Conservation (phyloP, 2,888 invertebrate species). For the Drosophila picticornis region DNA sequence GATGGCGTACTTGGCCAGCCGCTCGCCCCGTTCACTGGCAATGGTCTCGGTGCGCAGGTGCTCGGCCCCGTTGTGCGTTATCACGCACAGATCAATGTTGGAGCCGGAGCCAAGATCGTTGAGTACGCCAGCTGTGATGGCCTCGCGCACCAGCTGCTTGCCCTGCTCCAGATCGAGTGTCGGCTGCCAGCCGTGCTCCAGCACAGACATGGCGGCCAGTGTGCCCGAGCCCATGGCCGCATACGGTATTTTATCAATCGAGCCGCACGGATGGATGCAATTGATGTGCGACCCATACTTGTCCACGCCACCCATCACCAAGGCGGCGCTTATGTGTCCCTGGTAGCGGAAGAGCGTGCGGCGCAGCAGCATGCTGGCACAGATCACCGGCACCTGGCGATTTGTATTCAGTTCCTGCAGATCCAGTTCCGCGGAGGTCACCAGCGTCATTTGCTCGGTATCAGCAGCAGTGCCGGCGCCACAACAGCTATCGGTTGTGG, state of each 20-base stretch:
- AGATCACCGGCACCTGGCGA: conserved; percentile 94
- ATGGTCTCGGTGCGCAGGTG: conserved; percentile 95
- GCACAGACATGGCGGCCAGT: conserved; percentile 98
- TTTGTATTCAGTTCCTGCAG: conserved; percentile 96
- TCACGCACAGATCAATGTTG: conserved; percentile 97
- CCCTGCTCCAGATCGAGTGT: conserved; percentile 94
- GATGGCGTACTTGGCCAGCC: conserved; percentile 79
- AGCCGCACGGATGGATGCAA: conserved; percentile 98
- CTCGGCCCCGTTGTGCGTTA: conserved; percentile 92
- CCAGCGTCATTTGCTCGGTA: conserved; percentile 96
- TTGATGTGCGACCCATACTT: conserved; percentile 94
- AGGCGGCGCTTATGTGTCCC: conserved; percentile 97
- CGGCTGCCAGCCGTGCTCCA: conserved; percentile 95
- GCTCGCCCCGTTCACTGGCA: conserved; percentile 87
- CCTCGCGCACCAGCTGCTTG: conserved; percentile 94
- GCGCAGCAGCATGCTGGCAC: conserved; percentile 95
- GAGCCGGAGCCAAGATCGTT: conserved; percentile 99
- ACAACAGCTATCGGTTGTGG: conserved; percentile 89
- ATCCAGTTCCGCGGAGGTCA: conserved; percentile 97
- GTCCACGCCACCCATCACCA: conserved; percentile 98
- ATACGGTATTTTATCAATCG: conserved; percentile 95
- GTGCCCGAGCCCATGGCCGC: conserved; percentile 98
- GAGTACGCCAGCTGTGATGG: conserved; percentile 98
- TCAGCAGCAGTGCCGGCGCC: conserved; percentile 99
- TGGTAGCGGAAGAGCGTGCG: conserved; percentile 97